These are phyloP conservation scores for Coregonus sp. DNA, from an alignment of 2,797 vertebrate species.

Conservation along the genomic window DNA sequence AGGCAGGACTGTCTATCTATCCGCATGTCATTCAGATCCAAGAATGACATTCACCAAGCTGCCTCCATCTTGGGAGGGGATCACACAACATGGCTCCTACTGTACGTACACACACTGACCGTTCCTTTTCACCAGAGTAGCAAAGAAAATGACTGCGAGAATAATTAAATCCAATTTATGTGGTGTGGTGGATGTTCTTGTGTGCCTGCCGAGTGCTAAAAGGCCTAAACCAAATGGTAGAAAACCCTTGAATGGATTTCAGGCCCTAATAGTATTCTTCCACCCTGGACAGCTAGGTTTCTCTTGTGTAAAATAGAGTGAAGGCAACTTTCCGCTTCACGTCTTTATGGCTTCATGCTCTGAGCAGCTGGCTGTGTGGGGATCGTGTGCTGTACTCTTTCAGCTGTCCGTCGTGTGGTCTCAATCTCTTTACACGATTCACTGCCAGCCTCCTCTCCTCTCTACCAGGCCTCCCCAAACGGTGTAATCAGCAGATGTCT, in stretches of 20 bases:
- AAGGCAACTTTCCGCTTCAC: constrained; percentile 58
- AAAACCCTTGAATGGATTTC: constrained; percentile 62
- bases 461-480: constrained; percentile 69
- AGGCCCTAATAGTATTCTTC: constrained; percentile 60
- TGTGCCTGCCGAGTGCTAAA: constrained; percentile 45
- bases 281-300: constrained; percentile 57
- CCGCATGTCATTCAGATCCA: constrained; percentile 39
- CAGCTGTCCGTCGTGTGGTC: constrained; percentile 62
- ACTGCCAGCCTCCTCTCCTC: constrained; percentile 63
- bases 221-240: constrained; percentile 50
- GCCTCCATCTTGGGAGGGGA: constrained; percentile 29
- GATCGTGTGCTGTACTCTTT: constrained; percentile 65
- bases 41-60: constrained; percentile 36
- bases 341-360: constrained; percentile 63
- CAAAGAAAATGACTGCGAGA: constrained; percentile 25
- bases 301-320: constrained; percentile 63
- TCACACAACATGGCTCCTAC: constrained; percentile 22
- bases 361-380: constrained; percentile 64
- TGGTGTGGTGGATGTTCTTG: constrained; percentile 32
- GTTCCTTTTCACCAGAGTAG: constrained; percentile 10
- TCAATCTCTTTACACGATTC: constrained; percentile 73
- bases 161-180: constrained; percentile 29
- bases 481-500: constrained; percentile 82
- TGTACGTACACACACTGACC: constrained; percentile 20
- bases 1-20: constrained; percentile 33